These are phyloP conservation scores for Steinernema feltiae DNA, from an alignment of 1,140 invertebrate species.

Conservation along the genomic window DNA sequence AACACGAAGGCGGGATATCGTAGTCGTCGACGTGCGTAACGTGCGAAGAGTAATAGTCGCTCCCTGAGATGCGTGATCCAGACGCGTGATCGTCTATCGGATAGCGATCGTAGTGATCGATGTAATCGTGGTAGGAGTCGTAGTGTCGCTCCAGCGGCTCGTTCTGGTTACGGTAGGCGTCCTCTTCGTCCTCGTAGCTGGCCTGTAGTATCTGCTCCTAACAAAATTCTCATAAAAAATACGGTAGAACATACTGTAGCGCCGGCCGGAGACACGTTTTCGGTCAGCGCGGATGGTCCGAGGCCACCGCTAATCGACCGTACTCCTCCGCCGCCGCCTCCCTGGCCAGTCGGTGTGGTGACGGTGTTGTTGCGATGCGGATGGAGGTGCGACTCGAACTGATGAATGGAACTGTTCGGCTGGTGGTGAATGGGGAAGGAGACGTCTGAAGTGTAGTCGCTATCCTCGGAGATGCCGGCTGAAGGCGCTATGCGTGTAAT, in stretches of 20 bases:
- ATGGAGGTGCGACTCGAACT: constrained; percentile 54
- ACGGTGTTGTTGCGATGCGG: constrained; percentile 63
- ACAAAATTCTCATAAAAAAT: too few relatives aligned
- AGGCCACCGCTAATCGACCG: not conserved
- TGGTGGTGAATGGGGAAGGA: constrained; percentile 76
- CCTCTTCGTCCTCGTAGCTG: constrained; percentile 48
- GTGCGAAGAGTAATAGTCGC: constrained; percentile 6
- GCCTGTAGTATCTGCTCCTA: constrained; percentile 37
- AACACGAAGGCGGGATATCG: constrained; percentile 6
- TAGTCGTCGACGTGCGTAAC: constrained; percentile 2
- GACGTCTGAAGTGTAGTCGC: constrained; percentile 90
- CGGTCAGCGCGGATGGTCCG: not conserved
- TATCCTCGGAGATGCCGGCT: constrained; percentile 92
- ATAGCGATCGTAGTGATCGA: constrained; percentile 29
- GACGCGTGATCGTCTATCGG: not conserved
- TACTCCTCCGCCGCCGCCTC: too few relatives aligned
- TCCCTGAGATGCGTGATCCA: not conserved
- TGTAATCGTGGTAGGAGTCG: constrained; percentile 43
- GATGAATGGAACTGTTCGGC: constrained; percentile 45
- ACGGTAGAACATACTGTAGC: not conserved
- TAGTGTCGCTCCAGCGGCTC: constrained; percentile 38
- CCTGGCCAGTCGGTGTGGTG: not conserved
- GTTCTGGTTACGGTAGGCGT: constrained; percentile 30
- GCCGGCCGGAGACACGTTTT: not conserved
- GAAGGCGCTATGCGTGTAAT: constrained; percentile 47